Evolutionary conservation across 2,888 invertebrate species (phyloP), one percentile per base, ranked within the genome.

Genomic region (Drosophila mettleri): DNA sequence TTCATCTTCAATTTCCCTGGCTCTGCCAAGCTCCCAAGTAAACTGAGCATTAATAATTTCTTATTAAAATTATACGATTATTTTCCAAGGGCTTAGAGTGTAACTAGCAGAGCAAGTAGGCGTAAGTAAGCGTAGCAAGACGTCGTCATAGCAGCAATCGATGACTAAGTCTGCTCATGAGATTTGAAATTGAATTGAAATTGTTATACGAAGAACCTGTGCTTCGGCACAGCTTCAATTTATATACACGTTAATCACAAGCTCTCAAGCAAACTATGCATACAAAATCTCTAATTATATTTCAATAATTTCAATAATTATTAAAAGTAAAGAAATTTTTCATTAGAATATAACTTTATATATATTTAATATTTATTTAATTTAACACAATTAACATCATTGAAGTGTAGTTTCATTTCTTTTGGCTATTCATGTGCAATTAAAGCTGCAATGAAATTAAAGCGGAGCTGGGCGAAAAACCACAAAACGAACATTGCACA

Each of bases 401-500:
- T 20, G n/a, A 29, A 43, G 9, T 14, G 0, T 4, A 10, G 8
- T 22, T 43, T 36, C 16, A 1, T 8, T 22, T 27, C 27, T 18
- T 49, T 10, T 20, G 12, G 2, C 16, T 24, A 6, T 31, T 39
- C 12, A 27, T 18, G 4, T 29, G 10, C 16, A 45, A 52, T 39
- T 20, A 20, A 45, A 29, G 33, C 22, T 14, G 33, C 33, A 60
- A 69, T 48, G 48, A 12, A 48, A 57, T 53, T 59, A 36, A 57
- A 36, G 54, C 10, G 2, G 36, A 14, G 34, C 49, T 46, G 34
- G 45, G 10, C 2, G 8, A n/a, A 24, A 31, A 55, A 66, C 54
- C 62, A 36, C 62, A 76, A 52, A 22, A 27, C 59, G 33, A 49
- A 18, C 67, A 60, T 67, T 46, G 53, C 16, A 60, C 49, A 70